Conservation (phyloP, 2,888 invertebrate genomes). For the Drosophila borealis region DNA sequence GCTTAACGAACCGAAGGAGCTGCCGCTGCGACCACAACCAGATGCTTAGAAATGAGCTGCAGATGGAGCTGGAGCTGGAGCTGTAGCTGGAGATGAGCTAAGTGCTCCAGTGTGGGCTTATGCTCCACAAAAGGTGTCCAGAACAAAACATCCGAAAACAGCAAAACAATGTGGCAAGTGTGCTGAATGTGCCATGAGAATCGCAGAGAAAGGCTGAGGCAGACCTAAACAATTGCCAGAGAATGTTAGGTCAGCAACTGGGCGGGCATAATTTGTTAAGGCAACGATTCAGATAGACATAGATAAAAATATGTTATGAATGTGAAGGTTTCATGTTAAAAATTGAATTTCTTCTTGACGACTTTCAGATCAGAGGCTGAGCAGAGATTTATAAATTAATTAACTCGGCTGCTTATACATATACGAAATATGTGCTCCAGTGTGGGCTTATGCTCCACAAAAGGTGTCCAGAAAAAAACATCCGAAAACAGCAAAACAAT, state of each 20-base stretch:
- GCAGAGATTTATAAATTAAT: too few relatives aligned
- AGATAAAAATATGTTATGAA: too few relatives aligned
- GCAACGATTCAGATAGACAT: too few relatives aligned
- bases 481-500: neutral
- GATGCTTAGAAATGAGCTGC: too few relatives aligned
- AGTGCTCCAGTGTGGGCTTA: conserved; percentile 12
- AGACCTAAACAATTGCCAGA: neutral
- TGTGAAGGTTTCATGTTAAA: too few relatives aligned
- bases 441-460: conserved; percentile 11
- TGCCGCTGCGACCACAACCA: conserved; percentile 18
- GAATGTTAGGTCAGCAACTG: neutral
- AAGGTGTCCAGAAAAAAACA: conserved; percentile 2
- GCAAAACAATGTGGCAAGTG: conserved; percentile 7
- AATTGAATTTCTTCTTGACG: too few relatives aligned
- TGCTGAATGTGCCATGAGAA: conserved; percentile 3
- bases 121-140: conserved; percentile 3
- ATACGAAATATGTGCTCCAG: neutral
- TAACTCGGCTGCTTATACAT: too few relatives aligned
- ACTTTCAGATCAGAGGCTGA: too few relatives aligned
- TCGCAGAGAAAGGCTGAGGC: neutral
- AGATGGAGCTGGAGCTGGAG: too few relatives aligned
- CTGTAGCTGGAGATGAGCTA: conserved; percentile 15
- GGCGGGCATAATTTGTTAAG: neutral
- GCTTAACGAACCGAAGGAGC: conserved; percentile 43
- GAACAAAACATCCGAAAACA: neutral